These are phyloP conservation scores for Pogonocichla stellata DNA, from an alignment of 2,113 vertebrate species.

Conservation along the genomic window DNA sequence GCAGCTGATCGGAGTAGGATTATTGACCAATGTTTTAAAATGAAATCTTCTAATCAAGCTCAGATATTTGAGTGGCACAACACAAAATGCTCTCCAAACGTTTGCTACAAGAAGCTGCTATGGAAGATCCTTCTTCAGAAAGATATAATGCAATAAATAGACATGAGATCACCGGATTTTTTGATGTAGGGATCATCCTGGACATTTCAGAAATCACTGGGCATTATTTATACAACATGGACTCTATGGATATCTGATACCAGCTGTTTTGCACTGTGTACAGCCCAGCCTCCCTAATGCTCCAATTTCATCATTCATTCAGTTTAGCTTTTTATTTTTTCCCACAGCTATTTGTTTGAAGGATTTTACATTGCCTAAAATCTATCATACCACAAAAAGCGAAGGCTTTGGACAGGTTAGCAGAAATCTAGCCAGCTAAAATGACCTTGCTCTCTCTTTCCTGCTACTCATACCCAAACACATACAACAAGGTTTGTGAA, in stretches of 20 bases:
- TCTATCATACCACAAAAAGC: not conserved
- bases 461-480: not conserved
- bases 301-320: not conserved
- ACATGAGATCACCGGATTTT: not conserved
- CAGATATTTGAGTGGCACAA: not conserved
- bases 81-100: not conserved
- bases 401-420: not conserved
- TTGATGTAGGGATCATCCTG: not conserved
- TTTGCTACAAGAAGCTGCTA: not conserved
- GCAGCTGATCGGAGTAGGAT: not conserved
- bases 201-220: not conserved
- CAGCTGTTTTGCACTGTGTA: rapidly evolving
- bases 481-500: not conserved
- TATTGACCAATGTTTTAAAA: not conserved
- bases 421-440: not conserved
- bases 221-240: not conserved
- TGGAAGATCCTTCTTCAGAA: not conserved
- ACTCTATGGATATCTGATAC: not conserved
- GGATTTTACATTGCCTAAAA: not conserved
- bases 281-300: not conserved
- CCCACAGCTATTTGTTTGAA: not conserved
- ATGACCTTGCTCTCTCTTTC: not conserved
- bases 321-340: not conserved
- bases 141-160: not conserved
- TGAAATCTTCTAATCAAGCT: not conserved